Evolutionary conservation across 2,888 invertebrate genomes (phyloP).

Genomic region (Melinopterus prodromus): DNA sequence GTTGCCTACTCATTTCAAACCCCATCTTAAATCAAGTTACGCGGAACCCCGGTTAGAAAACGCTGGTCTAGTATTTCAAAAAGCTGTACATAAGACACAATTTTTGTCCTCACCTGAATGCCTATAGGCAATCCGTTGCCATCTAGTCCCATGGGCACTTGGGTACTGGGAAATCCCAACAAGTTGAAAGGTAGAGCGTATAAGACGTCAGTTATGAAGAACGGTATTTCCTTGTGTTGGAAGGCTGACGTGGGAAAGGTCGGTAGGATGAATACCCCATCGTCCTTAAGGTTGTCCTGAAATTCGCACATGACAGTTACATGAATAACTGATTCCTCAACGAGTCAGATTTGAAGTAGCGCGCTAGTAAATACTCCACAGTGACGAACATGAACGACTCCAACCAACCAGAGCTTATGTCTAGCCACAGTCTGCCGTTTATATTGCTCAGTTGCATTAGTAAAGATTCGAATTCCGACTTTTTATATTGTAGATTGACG

Average conservation of each 20-base stretch:
- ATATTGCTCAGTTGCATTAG: neutral
- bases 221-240: conserved; percentile 59
- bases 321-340: neutral
- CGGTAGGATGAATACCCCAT: conserved; percentile 78
- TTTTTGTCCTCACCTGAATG: conserved; percentile 69
- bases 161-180: conserved; percentile 78
- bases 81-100: too few relatives aligned
- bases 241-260: conserved; percentile 72
- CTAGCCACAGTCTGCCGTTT: neutral
- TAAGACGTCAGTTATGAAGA: conserved; percentile 4
- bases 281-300: conserved; percentile 35
- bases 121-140: conserved; percentile 74
- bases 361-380: neutral
- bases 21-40: too few relatives aligned
- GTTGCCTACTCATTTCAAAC: too few relatives aligned
- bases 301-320: neutral
- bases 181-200: conserved; percentile 76
- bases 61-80: too few relatives aligned
- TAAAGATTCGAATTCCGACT: neutral
- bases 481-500: neutral
- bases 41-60: too few relatives aligned
- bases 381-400: neutral
- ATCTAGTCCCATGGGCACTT: conserved; percentile 75
- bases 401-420: neutral
- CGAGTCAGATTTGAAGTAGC: neutral